Evolutionary conservation across 2,113 vertebrate species (phyloP), one percentile per base, ranked within the genome.

Genomic region (Choloepus hoffmanni): DNA sequence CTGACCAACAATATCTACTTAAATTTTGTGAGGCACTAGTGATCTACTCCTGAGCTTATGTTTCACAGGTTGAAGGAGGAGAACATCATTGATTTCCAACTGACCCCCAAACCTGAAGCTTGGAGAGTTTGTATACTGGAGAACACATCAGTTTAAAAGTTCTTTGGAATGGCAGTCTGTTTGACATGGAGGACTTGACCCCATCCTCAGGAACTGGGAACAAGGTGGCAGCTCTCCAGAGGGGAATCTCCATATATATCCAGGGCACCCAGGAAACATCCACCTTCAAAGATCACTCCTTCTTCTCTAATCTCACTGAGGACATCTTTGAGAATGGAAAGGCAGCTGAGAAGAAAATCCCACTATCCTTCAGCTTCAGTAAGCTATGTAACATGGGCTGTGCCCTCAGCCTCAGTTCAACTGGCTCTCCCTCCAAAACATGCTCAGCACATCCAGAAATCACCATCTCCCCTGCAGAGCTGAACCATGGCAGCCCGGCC

Each of bases 191-290:
- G 98, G 99, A 99, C 89, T 87, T 99, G 98, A 99, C 99, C 48
- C 98, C 99, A 0, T 99, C 99, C 0, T 98, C 99, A 0, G 98
- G 99, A 30, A 98, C 99, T 6, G 98, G 99, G 92, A 99, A 98
- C 98, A 99, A 99, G 98, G 98, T 99, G 15, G 98, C 99, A 2
- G 99, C 99, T 82, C 98, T 99, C 36, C 99, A 99, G 97, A 99
- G 99, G 97, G 98, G 99, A 95, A 99, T 99, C 98, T 99, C 99
- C 10, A 98, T 99, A 97, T 99, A 99, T 97, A 99, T 99, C 98
- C 99, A 99, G 98, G 99, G 99, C 92, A 99, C 99, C 14, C 99
- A 99, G 0, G 99, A 99, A 97, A 99, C 99, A 0, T 99, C 99
- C 95, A 99, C 98, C 96, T 99, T 99, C 98, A 99, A 99, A 98